A percentile compares a stretch with the other conserved stretches of the same genome.
Conservation (phyloP, 1,140 invertebrate species). For the Hyles vespertilio region DNA sequence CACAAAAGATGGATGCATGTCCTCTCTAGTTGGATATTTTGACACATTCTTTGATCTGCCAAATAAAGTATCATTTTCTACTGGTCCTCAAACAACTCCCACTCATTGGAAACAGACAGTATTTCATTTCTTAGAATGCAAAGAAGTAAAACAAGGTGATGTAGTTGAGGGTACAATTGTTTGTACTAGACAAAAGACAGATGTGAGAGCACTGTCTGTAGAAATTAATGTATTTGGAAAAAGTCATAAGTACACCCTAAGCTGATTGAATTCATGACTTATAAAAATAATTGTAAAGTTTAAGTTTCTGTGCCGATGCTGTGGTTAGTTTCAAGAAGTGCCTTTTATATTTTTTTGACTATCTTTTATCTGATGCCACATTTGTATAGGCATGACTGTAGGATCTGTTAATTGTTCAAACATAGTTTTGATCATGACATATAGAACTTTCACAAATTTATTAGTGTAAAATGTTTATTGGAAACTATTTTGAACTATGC, state of each 20-base stretch:
- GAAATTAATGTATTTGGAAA: conserved; percentile 69
- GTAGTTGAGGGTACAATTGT: conserved; percentile 79
- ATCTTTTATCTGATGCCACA: background rate
- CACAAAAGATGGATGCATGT: conserved; percentile 84
- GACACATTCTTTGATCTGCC: conserved; percentile 91
- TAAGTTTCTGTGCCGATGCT: background rate
- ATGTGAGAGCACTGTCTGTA: conserved; percentile 62
- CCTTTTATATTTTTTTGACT: conserved; percentile 5
- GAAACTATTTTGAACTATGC: background rate
- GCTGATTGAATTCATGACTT: conserved; percentile 42
- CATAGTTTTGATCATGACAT: too few species aligned
- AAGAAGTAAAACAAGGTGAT: conserved; percentile 85
- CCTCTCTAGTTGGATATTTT: conserved; percentile 95
- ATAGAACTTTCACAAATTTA: background rate
- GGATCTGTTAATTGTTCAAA: too few species aligned
- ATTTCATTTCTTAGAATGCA: conserved; percentile 87
- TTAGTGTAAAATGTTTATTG: background rate
- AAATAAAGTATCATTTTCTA: conserved; percentile 81
- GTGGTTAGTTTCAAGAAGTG: conserved; percentile 1
- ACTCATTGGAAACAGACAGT: conserved; percentile 99
- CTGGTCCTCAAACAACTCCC: conserved; percentile 82
- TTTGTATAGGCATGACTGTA: too few species aligned
- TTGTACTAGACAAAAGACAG: conserved; percentile 72
- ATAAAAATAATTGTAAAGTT: background rate
- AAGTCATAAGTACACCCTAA: conserved; percentile 68